Evolutionary conservation across 2,113 vertebrate species (phyloP).

Genomic region (Tonatia bakeri): DNA sequence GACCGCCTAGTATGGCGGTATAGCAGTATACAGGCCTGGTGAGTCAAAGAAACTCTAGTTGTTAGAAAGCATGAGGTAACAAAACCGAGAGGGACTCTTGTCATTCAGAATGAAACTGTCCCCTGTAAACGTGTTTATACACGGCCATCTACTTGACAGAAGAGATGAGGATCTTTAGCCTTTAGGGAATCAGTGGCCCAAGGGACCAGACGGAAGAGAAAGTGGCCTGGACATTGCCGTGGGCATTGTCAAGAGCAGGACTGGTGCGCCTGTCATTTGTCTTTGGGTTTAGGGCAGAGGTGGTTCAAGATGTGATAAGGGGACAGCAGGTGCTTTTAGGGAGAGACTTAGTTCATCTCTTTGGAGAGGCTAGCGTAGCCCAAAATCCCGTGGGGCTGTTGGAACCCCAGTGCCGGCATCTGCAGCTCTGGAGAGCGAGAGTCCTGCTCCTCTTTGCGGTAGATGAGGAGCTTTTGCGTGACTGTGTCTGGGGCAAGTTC

Average conservation of each 20-base stretch:
- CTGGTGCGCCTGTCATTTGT: neutral
- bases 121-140: neutral
- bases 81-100: neutral
- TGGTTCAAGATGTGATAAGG: neutral
- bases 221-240: neutral
- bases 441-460: neutral
- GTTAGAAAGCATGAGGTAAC: neutral
- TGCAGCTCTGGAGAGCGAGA: neutral
- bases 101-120: neutral
- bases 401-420: neutral
- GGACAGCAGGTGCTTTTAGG: neutral
- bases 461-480: neutral
- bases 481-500: neutral
- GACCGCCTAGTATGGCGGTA: neutral
- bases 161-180: neutral
- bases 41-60: neutral
- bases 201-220: neutral
- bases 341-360: neutral
- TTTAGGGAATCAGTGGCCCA: neutral
- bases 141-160: neutral
- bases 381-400: neutral
- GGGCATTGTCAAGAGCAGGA: neutral
- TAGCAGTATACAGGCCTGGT: neutral
- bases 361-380: neutral
- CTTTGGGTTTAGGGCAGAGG: neutral